phyloP scores from a whole-genome alignment of 2,888 invertebrate genomes.

The Synergus laeviventris region DNA sequence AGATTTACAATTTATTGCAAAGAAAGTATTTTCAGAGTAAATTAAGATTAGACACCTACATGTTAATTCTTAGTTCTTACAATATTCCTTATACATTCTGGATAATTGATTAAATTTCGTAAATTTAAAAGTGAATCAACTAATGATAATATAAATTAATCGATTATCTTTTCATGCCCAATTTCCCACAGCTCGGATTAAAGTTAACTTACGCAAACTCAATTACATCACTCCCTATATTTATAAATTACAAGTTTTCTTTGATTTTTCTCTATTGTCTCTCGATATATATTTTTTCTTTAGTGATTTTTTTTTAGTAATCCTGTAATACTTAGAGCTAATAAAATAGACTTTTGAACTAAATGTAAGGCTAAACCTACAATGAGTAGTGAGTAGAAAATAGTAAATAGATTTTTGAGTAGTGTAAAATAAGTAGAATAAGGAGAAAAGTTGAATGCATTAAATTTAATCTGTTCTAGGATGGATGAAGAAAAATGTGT shows the following conservation, averaged over 20 bases:
- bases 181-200: not conserved
- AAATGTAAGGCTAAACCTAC: too few relatives aligned
- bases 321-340: too few relatives aligned
- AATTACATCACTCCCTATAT: too few relatives aligned
- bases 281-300: not conserved
- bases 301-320: too few relatives aligned
- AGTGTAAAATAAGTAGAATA: not conserved
- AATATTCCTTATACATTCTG: too few relatives aligned
- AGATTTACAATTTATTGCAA: too few relatives aligned
- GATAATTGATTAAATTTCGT: too few relatives aligned
- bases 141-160: not conserved
- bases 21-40: too few relatives aligned
- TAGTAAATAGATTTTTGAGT: not conserved
- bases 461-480: not conserved
- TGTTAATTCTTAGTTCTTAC: too few relatives aligned
- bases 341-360: too few relatives aligned
- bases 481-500: conserved; percentile 14
- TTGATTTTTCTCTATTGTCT: not conserved
- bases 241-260: not conserved
- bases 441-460: not conserved
- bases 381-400: too few relatives aligned
- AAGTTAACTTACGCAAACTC: not conserved
- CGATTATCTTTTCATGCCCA: not conserved
- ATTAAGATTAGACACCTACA: too few relatives aligned
- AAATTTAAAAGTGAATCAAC: not conserved